phyloP scores from a whole-genome alignment of 1,140 invertebrate species.

The Nymphalis io region DNA sequence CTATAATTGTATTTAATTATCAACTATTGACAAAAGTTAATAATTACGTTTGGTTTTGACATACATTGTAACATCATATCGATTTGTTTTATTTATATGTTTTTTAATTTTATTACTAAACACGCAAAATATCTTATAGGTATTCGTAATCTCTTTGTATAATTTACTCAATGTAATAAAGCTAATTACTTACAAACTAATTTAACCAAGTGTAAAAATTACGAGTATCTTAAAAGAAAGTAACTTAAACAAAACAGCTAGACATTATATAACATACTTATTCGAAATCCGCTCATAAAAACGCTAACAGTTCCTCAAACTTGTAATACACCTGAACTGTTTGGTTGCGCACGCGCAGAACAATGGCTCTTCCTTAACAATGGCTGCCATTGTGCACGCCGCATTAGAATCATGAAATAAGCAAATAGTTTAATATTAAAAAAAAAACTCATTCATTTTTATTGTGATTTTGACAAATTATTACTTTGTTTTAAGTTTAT shows the following conservation, averaged over 20 bases:
- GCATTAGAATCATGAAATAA: slow-evolving; percentile 11
- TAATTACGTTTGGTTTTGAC: too few species aligned
- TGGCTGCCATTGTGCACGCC: slow-evolving; percentile 21
- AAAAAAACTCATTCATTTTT: neutral
- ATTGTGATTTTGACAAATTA: too few species aligned
- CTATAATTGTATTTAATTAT: too few species aligned
- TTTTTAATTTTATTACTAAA: too few species aligned
- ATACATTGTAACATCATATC: too few species aligned
- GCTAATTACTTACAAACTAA: neutral
- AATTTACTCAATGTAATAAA: neutral
- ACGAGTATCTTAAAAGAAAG: neutral
- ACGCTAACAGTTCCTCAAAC: slow-evolving; percentile 3
- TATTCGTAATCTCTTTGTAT: too few species aligned
- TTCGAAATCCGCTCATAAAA: slow-evolving; percentile 7
- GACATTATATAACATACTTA: slow-evolving; percentile 1
- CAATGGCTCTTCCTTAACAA: slow-evolving; percentile 31
- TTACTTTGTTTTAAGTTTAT: too few species aligned
- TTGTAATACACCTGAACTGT: slow-evolving; percentile 8
- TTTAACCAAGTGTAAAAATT: neutral
- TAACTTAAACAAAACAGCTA: neutral
- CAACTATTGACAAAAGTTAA: too few species aligned
- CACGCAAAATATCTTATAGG: too few species aligned
- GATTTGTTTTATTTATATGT: too few species aligned
- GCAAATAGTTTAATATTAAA: neutral
- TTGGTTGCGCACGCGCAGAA: slow-evolving; percentile 27